Conservation (phyloP, 2,113 vertebrate genomes). For the Litocranius walleri region DNA sequence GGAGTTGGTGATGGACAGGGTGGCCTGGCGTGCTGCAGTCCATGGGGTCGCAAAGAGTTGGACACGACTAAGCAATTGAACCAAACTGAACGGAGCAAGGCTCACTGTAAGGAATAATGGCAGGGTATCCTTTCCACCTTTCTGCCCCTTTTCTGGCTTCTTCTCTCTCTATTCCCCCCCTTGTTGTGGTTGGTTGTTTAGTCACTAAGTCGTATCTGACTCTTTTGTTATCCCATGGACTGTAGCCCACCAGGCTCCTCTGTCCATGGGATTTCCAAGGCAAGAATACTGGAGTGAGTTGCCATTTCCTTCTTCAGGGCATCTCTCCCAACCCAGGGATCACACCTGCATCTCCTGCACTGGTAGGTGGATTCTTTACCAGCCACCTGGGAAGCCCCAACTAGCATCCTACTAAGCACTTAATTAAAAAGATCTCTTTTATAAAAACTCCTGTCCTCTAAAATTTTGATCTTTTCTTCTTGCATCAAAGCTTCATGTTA, state of each 20-base stretch:
- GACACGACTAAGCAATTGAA: not conserved
- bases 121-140: not conserved
- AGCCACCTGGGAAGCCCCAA: not conserved
- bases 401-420: not conserved
- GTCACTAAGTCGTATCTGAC: not conserved
- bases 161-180: not conserved
- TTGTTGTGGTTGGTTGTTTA: not conserved
- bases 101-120: not conserved
- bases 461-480: not conserved
- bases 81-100: not conserved
- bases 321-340: not conserved
- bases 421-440: not conserved
- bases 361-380: not conserved
- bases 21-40: not conserved
- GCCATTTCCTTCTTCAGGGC: not conserved
- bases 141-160: not conserved
- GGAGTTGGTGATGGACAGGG: not conserved
- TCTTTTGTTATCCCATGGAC: not conserved
- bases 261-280: not conserved
- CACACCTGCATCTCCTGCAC: not conserved
- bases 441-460: not conserved
- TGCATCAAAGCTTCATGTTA: not conserved
- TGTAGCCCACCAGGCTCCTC: not conserved
- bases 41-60: not conserved
- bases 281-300: not conserved